These are phyloP conservation scores for Tetrax tetrax DNA, from an alignment of 2,113 vertebrate genomes.

Conservation along the genomic window DNA sequence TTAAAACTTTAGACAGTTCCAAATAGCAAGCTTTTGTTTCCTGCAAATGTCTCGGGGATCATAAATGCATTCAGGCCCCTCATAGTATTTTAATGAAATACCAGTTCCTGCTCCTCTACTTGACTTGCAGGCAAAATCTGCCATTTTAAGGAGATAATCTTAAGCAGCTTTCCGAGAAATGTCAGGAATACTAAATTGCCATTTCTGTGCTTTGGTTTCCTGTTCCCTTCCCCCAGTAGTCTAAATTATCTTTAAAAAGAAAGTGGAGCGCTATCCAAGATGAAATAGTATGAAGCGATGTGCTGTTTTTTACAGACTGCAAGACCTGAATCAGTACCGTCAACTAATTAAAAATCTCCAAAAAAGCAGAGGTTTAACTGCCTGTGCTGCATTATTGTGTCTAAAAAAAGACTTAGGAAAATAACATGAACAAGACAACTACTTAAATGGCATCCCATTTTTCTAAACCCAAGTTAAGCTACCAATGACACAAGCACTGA, in stretches of 20 bases:
- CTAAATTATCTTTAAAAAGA: neutral
- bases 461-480: neutral
- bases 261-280: neutral
- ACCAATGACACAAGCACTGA: neutral
- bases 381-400: neutral
- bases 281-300: neutral
- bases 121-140: conserved; percentile 27
- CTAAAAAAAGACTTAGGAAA: neutral
- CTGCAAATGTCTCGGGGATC: neutral
- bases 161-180: conserved; percentile 49
- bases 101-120: neutral
- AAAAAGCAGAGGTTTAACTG: neutral
- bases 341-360: neutral
- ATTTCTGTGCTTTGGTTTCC: neutral
- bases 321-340: neutral
- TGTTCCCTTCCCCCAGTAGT: neutral
- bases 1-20: neutral
- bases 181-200: conserved; percentile 14
- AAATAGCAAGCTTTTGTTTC: neutral
- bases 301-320: neutral
- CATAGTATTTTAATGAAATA: conserved; percentile 36
- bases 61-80: neutral
- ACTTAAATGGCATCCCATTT: neutral
- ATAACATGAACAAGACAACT: neutral
- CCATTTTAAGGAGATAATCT: conserved; percentile 46